Percentiles rank a stretch among this genome's conserved stretches.
These are phyloP conservation scores for Tribolium madens DNA, from an alignment of 1,140 invertebrate species.

Conservation along the genomic window DNA sequence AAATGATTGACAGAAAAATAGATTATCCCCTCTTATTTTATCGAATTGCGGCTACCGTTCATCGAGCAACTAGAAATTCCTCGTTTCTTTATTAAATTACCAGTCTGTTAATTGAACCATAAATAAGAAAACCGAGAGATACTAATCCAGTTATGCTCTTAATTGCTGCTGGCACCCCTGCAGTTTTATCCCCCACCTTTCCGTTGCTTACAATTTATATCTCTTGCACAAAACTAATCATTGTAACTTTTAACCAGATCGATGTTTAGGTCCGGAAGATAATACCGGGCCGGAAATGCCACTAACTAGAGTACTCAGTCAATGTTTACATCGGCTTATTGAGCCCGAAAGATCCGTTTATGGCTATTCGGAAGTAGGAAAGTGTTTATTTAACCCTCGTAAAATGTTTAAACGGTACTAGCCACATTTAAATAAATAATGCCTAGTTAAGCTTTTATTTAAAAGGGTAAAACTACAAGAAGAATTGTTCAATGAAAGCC, in stretches of 20 bases:
- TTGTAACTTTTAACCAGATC: neutral
- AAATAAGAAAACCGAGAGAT: slow-evolving; percentile 51
- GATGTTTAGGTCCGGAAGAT: neutral
- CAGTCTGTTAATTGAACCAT: slow-evolving; percentile 51
- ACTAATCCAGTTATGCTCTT: slow-evolving; percentile 46
- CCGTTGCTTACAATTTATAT: slow-evolving; percentile 29
- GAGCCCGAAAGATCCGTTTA: neutral
- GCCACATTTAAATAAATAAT: neutral
- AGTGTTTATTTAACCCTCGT: neutral
- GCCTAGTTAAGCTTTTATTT: neutral
- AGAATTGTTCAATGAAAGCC: neutral
- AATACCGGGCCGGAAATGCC: slow-evolving; percentile 1
- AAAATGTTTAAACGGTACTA: neutral
- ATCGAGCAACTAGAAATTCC: neutral
- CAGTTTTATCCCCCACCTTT: slow-evolving; percentile 40
- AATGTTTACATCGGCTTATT: neutral
- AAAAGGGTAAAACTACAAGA: slow-evolving; percentile 3
- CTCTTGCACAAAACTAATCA: slow-evolving; percentile 12
- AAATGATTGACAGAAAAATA: neutral
- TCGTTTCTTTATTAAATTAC: slow-evolving; percentile 31
- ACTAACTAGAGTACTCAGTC: neutral
- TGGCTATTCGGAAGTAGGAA: neutral
- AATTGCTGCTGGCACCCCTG: slow-evolving; percentile 47
- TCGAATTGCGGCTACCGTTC: neutral
- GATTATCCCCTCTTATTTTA: neutral